Evolutionary conservation across 2,113 vertebrate species (phyloP).

Genomic region (Chaetorhynchus papuensis): DNA sequence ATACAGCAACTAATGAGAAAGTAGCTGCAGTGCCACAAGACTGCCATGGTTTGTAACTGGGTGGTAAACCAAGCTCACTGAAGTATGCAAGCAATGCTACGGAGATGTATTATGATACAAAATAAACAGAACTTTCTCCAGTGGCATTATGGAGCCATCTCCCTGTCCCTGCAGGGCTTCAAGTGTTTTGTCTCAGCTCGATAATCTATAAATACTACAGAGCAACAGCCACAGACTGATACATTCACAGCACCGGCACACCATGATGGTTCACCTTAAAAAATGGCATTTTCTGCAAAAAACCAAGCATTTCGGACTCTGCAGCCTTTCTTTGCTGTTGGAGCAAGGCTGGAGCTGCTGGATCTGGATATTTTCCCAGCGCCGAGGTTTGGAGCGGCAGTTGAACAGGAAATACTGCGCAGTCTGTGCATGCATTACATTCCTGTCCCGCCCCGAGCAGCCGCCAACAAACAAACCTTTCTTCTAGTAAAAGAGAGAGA

Average conservation of each 20-base stretch:
- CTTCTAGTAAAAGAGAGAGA: constrained; percentile 34
- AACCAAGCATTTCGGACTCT: neutral
- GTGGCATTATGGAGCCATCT: neutral
- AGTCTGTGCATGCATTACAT: constrained; percentile 71
- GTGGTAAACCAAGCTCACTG: neutral
- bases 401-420: constrained; percentile 73
- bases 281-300: neutral
- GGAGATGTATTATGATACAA: neutral
- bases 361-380: constrained; percentile 65
- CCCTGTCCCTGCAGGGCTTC: neutral
- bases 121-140: neutral
- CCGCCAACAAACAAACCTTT: constrained; percentile 68
- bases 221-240: neutral
- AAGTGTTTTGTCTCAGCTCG: neutral
- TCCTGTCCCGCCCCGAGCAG: constrained; percentile 69
- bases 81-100: neutral
- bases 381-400: constrained; percentile 74
- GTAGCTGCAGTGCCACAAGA: neutral
- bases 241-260: neutral
- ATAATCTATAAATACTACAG: neutral
- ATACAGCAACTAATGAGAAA: neutral
- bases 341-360: constrained; percentile 13
- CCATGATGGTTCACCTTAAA: neutral
- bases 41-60: neutral
- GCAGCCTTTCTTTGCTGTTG: neutral